Percentiles rank a stretch among this genome's conserved stretches.
Evolutionary conservation across 1,140 invertebrate genomes (phyloP).

Genomic region (Platyura marginata): DNA sequence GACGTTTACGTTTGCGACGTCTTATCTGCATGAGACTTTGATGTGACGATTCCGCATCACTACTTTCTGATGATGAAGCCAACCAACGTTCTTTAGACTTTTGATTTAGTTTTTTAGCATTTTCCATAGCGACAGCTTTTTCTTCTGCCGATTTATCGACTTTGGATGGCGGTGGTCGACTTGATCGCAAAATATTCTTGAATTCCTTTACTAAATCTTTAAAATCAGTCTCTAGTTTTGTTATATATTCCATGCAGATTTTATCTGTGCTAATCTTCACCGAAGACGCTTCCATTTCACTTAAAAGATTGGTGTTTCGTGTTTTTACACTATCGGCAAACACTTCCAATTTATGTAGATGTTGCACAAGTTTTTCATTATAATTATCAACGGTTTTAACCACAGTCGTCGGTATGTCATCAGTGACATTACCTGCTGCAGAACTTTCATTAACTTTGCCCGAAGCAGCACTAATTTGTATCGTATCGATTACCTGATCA

Average conservation of each 20-base stretch:
- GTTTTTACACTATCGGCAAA: not conserved
- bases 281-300: not conserved
- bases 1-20: too few relatives aligned
- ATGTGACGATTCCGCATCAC: too few relatives aligned
- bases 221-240: not conserved
- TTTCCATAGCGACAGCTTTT: not conserved
- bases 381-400: too few relatives aligned
- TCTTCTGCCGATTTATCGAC: not conserved
- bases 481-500: not conserved
- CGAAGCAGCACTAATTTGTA: not conserved
- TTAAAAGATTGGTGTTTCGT: not conserved
- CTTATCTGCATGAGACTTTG: too few relatives aligned
- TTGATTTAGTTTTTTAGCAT: not conserved
- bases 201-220: not conserved
- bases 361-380: too few relatives aligned
- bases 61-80: not conserved
- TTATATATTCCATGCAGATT: not conserved
- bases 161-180: too few relatives aligned
- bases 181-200: too few relatives aligned
- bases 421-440: not conserved
- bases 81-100: not conserved
- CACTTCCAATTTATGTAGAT: too few relatives aligned
- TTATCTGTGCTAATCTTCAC: not conserved
- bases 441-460: not conserved
- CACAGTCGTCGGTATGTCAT: too few relatives aligned